Conservation (phyloP, 2,888 invertebrate species). For the Drosophila vallismaia region DNA sequence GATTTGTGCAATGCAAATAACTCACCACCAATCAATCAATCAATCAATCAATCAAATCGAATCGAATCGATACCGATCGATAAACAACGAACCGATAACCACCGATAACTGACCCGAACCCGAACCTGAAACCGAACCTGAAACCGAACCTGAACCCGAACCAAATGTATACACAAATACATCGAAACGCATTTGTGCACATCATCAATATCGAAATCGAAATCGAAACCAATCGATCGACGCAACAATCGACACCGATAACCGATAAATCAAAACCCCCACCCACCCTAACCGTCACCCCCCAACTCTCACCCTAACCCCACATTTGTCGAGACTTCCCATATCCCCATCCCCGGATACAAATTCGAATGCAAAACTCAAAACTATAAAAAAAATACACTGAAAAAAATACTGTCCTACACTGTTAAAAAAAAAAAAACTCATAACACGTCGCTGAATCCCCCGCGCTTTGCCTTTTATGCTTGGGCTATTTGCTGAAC, state of each 20-base stretch:
- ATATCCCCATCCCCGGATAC: slow-evolving; percentile 3
- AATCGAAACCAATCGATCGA: slow-evolving; percentile 34
- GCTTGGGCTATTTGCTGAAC: slow-evolving; percentile 18
- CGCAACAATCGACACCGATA: slow-evolving; percentile 38
- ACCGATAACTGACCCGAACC: slow-evolving; percentile 35
- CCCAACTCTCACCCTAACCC: slow-evolving; percentile 26
- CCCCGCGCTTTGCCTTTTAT: slow-evolving; percentile 33
- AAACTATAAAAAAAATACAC: slow-evolving; percentile 7
- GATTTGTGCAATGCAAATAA: slow-evolving; percentile 70
- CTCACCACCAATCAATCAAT: slow-evolving; percentile 51
- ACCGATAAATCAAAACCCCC: not conserved
- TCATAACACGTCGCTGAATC: slow-evolving; percentile 49
- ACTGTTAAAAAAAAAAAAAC: slow-evolving; percentile 5
- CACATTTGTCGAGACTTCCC: slow-evolving; percentile 18
- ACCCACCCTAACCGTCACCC: slow-evolving; percentile 28
- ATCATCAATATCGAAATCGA: slow-evolving; percentile 54
- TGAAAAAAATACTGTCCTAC: slow-evolving; percentile 14
- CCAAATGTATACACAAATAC: slow-evolving; percentile 79
- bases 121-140: no score
- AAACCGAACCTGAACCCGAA: slow-evolving; percentile 3
- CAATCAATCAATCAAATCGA: slow-evolving; percentile 57
- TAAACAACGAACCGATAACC: slow-evolving; percentile 31
- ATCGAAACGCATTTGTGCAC: slow-evolving; percentile 76
- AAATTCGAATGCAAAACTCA: slow-evolving; percentile 9
- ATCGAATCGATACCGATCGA: slow-evolving; percentile 48